These are phyloP conservation scores for Drosophila parabipectinata DNA, from an alignment of 1,140 invertebrate genomes.

Conservation along the genomic window DNA sequence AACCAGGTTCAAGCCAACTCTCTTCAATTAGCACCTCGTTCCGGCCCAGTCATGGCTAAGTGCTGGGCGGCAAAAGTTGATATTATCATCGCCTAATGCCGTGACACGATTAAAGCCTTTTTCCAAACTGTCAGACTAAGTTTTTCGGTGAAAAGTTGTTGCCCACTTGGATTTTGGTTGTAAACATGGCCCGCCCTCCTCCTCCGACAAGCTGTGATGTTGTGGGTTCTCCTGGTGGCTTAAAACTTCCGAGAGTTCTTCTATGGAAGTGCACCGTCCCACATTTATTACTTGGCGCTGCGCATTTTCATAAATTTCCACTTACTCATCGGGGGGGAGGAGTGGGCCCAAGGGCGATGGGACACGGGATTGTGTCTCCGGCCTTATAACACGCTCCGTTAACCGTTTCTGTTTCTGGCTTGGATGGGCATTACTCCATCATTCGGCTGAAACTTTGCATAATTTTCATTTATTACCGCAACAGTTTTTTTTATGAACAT, in stretches of 20 bases:
- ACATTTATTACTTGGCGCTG: conserved; percentile 62
- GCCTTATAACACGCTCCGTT: conserved; percentile 79
- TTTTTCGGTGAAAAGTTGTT: conserved; percentile 64
- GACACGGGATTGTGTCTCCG: conserved; percentile 10
- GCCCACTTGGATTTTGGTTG: conserved; percentile 73
- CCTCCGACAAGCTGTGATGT: conserved; percentile 1
- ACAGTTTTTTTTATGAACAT: conserved; percentile 41
- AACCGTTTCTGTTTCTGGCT: conserved; percentile 75
- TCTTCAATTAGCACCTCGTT: conserved; percentile 36
- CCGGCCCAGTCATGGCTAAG: conserved; percentile 13
- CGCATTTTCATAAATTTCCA: conserved; percentile 79
- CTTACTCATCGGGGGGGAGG: conserved; percentile 63
- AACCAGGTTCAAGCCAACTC: not conserved
- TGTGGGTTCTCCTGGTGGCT: conserved; percentile 46
- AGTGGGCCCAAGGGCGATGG: not conserved
- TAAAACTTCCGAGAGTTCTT: conserved; percentile 55
- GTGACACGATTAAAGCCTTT: conserved; percentile 59
- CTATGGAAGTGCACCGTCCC: conserved; percentile 37
- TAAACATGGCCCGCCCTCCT: conserved; percentile 46
- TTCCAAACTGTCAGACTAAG: conserved; percentile 63
- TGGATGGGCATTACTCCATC: conserved; percentile 74
- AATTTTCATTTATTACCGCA: conserved; percentile 81
- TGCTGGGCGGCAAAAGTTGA: conserved; percentile 33
- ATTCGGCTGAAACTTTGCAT: conserved; percentile 78
- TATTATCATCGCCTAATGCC: conserved; percentile 51